Base-by-base conservation (phyloP, 2,113 vertebrate genomes). In the Actinemys pallida region DNA sequence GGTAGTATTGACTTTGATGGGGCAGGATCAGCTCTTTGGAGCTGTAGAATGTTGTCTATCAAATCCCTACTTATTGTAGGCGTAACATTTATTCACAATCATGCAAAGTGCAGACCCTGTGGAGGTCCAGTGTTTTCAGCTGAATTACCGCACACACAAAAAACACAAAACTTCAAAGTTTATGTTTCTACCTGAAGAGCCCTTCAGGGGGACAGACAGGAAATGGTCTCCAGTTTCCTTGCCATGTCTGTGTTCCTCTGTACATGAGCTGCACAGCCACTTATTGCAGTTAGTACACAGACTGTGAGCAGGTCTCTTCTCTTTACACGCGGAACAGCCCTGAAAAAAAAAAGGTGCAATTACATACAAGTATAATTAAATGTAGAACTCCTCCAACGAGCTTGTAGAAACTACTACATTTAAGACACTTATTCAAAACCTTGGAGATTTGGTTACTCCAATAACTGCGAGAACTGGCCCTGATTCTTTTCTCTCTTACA, bases 221-320 rank as follows among this genome's bases (percentile, higher is more conserved):
- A 98, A 98, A 1, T 2, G 25, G 4, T 98, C 97, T 39, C 96
- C 98, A 2, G 91, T 84, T 4, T 92, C 96, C 25, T 96, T 97
- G 83, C 86, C 81, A 0, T 98, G 98, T 2, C 92, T 93, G 88
- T 98, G 98, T 0, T 98, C 98, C 90, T 98, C 98, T 0, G 98
- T 98, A 59, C 98, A 99, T 0, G 98, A 97, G 93, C 98, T 98
- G 93, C 98, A 99, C 81, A 99, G 39, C 98, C 98, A 98, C 53
- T 97, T 98, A 82, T 98, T 98, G 97, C 98, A 99, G 54, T 96
- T 97, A 1, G 98, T 98, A 16, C 98, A 99, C 57, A 98, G 98
- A 42, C 98, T 98, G 95, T 98, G 98, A 13, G 98, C 98, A 3
- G 98, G 97, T 65, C 95, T 98, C 97, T 98, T 98, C 97, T 98